Conservation (phyloP, 2,888 invertebrate genomes). For the Conus canariensis region DNA sequence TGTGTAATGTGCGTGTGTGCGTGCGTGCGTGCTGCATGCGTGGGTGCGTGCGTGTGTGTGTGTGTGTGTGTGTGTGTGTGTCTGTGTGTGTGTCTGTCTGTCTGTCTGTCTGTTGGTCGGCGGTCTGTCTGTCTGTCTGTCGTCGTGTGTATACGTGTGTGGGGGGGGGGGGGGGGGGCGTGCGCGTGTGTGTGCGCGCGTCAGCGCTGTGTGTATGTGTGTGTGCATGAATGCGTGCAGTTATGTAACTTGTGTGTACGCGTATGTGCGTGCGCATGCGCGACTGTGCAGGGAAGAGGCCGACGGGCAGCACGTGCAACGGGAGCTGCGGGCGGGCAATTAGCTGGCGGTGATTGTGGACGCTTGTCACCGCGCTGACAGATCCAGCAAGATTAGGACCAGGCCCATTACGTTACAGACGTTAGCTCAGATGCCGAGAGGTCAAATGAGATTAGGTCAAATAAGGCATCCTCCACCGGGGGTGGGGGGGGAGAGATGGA, state of each 20-base stretch:
- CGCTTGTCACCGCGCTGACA: not conserved
- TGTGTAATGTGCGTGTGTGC: conserved; percentile 17
- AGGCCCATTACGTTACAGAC: too few species aligned
- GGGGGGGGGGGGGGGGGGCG: not conserved
- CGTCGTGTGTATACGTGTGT: not conserved
- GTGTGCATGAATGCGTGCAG: not conserved
- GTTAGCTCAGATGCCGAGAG: too few species aligned
- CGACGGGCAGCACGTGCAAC: too few species aligned
- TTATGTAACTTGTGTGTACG: not conserved
- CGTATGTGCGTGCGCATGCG: too few species aligned
- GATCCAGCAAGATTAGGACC: not conserved
- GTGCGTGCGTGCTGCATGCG: not conserved
- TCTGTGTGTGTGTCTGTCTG: not conserved
- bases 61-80: conserved; percentile 14
- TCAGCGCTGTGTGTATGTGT: not conserved
- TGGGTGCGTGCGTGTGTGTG: conserved; percentile 3
- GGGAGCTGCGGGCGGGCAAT: too few species aligned
- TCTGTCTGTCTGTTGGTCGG: too few species aligned
- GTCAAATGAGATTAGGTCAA: too few species aligned
- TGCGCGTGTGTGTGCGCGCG: not conserved
- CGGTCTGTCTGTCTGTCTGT: not conserved
- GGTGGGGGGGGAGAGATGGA: too few species aligned
- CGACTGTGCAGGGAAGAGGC: too few species aligned
- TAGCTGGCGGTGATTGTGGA: too few species aligned
- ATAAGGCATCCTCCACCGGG: not conserved